Percentiles rank a stretch among this genome's conserved stretches.
Evolutionary conservation across 2,113 vertebrate genomes (phyloP).

Genomic region (Mormyrus lacerda): DNA sequence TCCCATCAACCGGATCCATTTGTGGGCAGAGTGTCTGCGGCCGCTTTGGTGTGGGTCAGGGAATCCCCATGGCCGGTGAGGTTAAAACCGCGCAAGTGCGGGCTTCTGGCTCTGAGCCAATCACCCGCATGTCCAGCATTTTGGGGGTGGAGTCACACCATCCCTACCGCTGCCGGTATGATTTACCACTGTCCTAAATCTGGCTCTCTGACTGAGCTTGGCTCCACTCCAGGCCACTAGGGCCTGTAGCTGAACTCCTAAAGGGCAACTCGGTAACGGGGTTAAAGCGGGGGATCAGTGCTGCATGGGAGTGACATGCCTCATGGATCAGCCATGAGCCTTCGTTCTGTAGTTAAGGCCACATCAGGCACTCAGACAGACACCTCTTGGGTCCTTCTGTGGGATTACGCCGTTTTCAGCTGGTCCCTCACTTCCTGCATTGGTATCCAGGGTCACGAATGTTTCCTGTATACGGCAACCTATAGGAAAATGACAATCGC

Average conservation of each 20-base stretch:
- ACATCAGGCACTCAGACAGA: neutral
- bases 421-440: neutral
- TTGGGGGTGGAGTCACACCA: neutral
- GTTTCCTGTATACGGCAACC: neutral
- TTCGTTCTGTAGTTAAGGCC: neutral
- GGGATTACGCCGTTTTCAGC: neutral
- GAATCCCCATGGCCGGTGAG: neutral
- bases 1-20: neutral
- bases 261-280: slow-evolving; percentile 15
- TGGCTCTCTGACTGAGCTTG: neutral
- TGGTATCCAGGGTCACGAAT: neutral
- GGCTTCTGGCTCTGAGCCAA: neutral
- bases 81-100: neutral
- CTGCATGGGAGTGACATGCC: neutral
- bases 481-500: neutral
- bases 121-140: neutral
- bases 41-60: neutral
- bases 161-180: neutral
- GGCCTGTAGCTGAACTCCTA: neutral
- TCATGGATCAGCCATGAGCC: neutral
- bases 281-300: neutral
- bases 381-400: neutral
- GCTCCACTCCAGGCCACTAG: neutral
- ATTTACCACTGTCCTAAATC: neutral
- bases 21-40: neutral